Percentiles rank a stretch among this genome's conserved stretches.
phyloP scores from a whole-genome alignment of 2,797 vertebrate species.

The Sparidentex hasta region DNA sequence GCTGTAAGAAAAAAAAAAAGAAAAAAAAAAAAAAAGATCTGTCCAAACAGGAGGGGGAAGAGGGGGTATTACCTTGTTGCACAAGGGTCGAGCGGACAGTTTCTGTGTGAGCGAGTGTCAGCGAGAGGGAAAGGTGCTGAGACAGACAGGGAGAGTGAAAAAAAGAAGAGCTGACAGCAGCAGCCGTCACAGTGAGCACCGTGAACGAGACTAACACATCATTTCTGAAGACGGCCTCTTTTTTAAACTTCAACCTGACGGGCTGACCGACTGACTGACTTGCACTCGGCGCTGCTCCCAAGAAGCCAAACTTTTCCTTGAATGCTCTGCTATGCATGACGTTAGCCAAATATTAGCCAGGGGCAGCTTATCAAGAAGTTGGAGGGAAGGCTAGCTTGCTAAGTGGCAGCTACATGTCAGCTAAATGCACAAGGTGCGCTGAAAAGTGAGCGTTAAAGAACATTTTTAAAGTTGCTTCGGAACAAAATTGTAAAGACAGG shows the following conservation, averaged over 20 bases:
- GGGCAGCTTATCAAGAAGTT: not conserved
- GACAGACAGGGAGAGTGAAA: conserved; percentile 39
- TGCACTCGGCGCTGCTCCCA: conserved; percentile 15
- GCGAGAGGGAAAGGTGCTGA: conserved; percentile 36
- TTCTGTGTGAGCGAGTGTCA: conserved; percentile 51
- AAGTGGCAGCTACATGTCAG: not conserved
- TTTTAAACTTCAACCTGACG: conserved; percentile 40
- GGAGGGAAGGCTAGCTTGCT: not conserved
- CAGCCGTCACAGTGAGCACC: conserved; percentile 43
- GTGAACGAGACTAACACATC: conserved; percentile 39
- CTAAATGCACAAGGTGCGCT: not conserved
- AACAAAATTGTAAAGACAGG: not conserved
- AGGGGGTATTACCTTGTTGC: conserved; percentile 55
- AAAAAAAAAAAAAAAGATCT: conserved; percentile 30
- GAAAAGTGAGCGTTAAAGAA: not conserved
- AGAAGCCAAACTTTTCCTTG: conserved; percentile 27
- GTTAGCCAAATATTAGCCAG: conserved; percentile 15
- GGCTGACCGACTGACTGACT: conserved; percentile 34
- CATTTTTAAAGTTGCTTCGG: not conserved
- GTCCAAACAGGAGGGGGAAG: conserved; percentile 44
- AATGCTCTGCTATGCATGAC: conserved; percentile 22
- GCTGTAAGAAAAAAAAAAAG: conserved; percentile 37
- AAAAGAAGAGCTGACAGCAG: conserved; percentile 61
- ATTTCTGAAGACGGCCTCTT: conserved; percentile 43
- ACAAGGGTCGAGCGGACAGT: conserved; percentile 60